Evolutionary conservation across 2,797 vertebrate species (phyloP).

Genomic region (Rhabdophis nuchalis): DNA sequence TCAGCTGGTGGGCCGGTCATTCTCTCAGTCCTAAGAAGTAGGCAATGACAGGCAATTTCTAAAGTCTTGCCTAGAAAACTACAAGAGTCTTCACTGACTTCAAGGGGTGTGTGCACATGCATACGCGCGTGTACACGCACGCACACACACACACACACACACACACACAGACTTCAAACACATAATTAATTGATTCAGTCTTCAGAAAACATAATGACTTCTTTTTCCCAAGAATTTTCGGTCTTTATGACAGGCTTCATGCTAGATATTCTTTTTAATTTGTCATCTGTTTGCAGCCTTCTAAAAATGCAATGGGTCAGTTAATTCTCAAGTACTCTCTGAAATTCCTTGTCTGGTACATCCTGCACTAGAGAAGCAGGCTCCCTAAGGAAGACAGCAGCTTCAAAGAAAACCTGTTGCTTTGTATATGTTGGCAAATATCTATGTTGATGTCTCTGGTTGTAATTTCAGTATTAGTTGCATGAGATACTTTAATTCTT

Average conservation of each 20-base stretch:
- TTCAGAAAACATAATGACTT: not conserved
- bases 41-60: not conserved
- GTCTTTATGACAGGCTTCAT: not conserved
- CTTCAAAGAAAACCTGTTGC: not conserved
- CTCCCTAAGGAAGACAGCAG: not conserved
- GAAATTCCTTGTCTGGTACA: not conserved
- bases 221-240: not conserved
- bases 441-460: not conserved
- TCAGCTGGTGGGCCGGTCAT: not conserved
- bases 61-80: not conserved
- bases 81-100: not conserved
- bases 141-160: not conserved
- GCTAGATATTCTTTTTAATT: not conserved
- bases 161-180: not conserved
- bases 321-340: slow-evolving; percentile 3
- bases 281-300: not conserved
- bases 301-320: not conserved
- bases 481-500: not conserved
- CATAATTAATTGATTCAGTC: not conserved
- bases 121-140: too few relatives aligned
- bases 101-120: not conserved
- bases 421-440: not conserved
- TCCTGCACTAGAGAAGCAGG: not conserved
- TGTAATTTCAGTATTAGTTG: not conserved
- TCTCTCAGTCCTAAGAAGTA: not conserved